phyloP scores from a whole-genome alignment of 2,888 invertebrate species.

The Hyposoter dolosus region DNA sequence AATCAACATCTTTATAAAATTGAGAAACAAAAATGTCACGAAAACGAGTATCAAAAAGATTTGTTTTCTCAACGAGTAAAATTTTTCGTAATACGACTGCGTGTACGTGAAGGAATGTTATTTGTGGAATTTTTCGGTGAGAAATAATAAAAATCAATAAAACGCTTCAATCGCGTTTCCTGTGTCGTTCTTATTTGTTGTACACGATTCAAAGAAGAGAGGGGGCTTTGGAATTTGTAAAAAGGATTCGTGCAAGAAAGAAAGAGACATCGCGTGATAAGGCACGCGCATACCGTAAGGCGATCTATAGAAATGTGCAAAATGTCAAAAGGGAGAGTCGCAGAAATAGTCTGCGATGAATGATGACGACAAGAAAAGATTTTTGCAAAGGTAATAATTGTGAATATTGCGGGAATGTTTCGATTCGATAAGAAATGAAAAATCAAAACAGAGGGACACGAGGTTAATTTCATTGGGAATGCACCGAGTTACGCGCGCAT shows the following conservation, averaged over 20 bases:
- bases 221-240: background rate
- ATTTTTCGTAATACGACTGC: background rate
- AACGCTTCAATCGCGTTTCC: background rate
- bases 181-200: constrained; percentile 6
- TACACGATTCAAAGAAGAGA: background rate
- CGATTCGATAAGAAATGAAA: background rate
- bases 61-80: background rate
- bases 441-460: background rate
- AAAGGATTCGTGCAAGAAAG: background rate
- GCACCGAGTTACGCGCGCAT: background rate
- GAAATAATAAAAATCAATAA: constrained; percentile 8
- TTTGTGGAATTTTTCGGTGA: background rate
- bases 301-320: background rate
- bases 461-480: background rate
- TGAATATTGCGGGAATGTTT: background rate
- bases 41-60: background rate
- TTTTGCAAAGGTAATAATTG: background rate
- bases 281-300: background rate
- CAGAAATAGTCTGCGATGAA: background rate
- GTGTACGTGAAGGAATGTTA: background rate
- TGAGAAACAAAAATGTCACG: background rate
- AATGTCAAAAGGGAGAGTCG: background rate
- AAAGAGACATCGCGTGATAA: background rate
- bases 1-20: constrained; percentile 1
- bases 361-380: background rate